phyloP scores from a whole-genome alignment of 2,888 invertebrate species.

The Macrophya annulata region DNA sequence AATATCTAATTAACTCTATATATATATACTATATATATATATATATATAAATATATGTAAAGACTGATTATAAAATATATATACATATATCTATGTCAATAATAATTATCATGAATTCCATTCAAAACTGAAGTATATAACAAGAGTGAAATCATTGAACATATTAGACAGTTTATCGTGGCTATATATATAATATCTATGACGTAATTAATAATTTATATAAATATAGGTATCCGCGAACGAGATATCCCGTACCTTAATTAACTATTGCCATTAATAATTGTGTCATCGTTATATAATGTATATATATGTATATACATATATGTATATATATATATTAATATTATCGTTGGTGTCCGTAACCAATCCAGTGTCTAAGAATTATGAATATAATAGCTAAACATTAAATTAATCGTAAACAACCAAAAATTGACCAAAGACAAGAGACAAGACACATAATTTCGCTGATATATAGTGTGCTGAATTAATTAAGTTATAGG shows the following conservation, averaged over 20 bases:
- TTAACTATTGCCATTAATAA: conserved; percentile 49
- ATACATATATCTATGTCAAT: conserved; percentile 47
- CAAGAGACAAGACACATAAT: background rate
- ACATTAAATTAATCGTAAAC: background rate
- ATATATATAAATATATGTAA: conserved; percentile 57
- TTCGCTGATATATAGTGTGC: background rate
- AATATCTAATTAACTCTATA: conserved; percentile 53
- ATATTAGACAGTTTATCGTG: background rate
- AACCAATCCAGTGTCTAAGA: conserved; percentile 29
- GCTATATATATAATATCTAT: background rate
- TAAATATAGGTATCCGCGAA: conserved; percentile 6
- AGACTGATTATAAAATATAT: conserved; percentile 63
- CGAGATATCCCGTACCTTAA: conserved; percentile 1
- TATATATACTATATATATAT: conserved; percentile 56
- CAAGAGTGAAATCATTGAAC: conserved; percentile 9
- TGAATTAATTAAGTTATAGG: background rate
- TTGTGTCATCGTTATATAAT: conserved; percentile 33
- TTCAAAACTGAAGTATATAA: conserved; percentile 46
- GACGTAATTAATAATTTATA: conserved; percentile 24
- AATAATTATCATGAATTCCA: conserved; percentile 47
- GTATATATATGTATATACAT: background rate
- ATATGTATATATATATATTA: background rate
- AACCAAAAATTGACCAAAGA: conserved; percentile 44
- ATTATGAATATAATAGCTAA: conserved; percentile 12
- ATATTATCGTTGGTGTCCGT: conserved; percentile 30